A percentile compares a stretch with the other conserved stretches of the same genome.
phyloP scores from a whole-genome alignment of 2,113 vertebrate species.

The Rafetus swinhoei region DNA sequence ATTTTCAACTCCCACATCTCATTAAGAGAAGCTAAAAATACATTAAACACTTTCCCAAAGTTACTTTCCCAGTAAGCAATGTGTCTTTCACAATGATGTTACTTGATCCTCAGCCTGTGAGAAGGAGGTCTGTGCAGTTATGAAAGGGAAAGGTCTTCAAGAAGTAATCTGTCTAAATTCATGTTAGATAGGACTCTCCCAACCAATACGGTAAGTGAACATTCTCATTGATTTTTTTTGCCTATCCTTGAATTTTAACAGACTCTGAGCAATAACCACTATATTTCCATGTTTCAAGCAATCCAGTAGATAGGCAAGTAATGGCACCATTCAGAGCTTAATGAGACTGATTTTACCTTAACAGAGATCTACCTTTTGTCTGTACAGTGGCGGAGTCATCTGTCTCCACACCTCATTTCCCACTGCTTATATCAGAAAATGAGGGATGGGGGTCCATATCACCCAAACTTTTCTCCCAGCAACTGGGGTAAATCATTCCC shows the following conservation, averaged over 20 bases:
- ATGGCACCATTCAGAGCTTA: neutral
- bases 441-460: neutral
- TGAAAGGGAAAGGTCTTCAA: neutral
- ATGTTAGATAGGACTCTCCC: neutral
- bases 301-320: neutral
- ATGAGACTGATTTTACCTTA: neutral
- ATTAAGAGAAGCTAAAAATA: neutral
- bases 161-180: neutral
- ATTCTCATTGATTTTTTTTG: neutral
- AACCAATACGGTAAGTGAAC: neutral
- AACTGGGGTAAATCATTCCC: neutral
- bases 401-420: neutral
- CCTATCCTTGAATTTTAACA: neutral
- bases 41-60: neutral
- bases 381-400: neutral
- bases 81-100: neutral
- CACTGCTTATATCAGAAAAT: neutral
- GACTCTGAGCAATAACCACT: neutral
- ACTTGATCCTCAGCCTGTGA: neutral
- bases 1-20: neutral
- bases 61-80: neutral
- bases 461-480: neutral
- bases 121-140: neutral
- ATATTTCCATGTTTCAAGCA: neutral
- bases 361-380: neutral